Conservation (phyloP, 2,797 vertebrate species). For the Sebastes nivosus region DNA sequence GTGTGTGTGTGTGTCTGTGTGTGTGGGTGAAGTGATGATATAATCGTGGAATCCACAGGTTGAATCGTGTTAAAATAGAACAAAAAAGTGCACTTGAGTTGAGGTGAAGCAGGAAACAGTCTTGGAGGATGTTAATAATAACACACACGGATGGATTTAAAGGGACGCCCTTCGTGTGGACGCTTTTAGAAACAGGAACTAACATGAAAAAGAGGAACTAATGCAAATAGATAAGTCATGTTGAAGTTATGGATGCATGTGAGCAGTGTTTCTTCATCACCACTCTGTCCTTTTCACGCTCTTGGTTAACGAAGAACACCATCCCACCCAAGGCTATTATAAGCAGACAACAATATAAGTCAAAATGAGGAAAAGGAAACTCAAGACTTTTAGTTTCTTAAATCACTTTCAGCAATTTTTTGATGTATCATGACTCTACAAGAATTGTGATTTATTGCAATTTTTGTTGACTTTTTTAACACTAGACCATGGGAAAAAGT, state of each 20-base stretch:
- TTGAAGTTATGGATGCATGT: constrained; percentile 2
- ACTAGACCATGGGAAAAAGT: too few species aligned
- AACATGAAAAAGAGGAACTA: constrained; percentile 24
- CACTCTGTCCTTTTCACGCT: not conserved
- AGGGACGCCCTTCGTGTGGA: not conserved
- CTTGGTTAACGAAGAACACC: not conserved
- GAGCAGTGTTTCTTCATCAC: constrained; percentile 5
- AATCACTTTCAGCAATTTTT: not conserved
- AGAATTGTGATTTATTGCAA: too few species aligned
- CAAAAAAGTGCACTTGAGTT: constrained; percentile 7
- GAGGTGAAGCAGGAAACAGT: constrained; percentile 19
- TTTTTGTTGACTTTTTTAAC: too few species aligned
- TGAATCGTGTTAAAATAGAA: constrained; percentile 10
- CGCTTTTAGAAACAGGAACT: constrained; percentile 54
- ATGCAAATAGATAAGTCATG: constrained; percentile 34
- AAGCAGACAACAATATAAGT: not conserved
- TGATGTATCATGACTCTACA: too few species aligned
- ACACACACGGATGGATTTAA: constrained; percentile 16
- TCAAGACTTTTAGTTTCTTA: not conserved
- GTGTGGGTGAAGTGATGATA: not conserved
- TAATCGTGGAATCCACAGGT: constrained; percentile 4
- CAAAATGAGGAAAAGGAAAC: not conserved
- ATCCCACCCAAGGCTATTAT: not conserved
- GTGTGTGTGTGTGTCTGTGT: not conserved
- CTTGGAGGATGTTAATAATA: not conserved